Evolutionary conservation across 1,140 invertebrate species (phyloP), one percentile per base, ranked within the genome.

Genomic region (Vanessa atalanta): DNA sequence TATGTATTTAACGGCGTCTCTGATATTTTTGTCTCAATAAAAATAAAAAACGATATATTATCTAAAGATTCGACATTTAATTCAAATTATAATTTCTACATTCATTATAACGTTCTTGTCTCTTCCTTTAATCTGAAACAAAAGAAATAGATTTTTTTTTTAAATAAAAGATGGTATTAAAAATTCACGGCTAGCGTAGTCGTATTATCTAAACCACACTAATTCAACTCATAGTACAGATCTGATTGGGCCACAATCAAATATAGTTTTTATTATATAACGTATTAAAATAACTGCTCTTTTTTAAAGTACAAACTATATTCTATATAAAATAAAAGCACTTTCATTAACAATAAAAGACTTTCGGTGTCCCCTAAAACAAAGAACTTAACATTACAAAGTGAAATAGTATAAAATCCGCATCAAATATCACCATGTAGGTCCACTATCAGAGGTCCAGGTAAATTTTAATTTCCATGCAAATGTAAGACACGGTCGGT

Each of bases 401-500:
- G 57, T 61, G 26, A 20, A 11, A n/a, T 5, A 15, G 57, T 15
- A 61, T 61, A 61, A 61, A 61, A 61, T 61, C 57, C 53, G 53
- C 53, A 51, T 72, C 78, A 79, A 83, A 81, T 80, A 78, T 77
- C 76, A 77, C 57, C 73, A 1, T 16, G 82, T 79, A 70, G 77
- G 88, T 89, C 87, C 88, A 89, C 84, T 87, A 87, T 80, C 72
- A 55, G 47, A 26, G 61, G 82, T 79, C 83, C 88, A 92, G 89
- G 90, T 92, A 86, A 86, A 89, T 90, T 89, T 92, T 92, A 89
- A 92, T 92, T 89, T 92, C 87, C 87, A 92, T 92, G 90, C 90
- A 89, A 92, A 92, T 91, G 81, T 78, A 81, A 82, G 84, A 83
- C 84, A 83, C 85, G 74, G 73, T 78, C 81, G 79, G 76, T 87